A percentile compares a stretch with the other conserved stretches of the same genome.
Conservation (phyloP, 92 coral and sea anemone species). For the Epizoanthus stellaris region DNA sequence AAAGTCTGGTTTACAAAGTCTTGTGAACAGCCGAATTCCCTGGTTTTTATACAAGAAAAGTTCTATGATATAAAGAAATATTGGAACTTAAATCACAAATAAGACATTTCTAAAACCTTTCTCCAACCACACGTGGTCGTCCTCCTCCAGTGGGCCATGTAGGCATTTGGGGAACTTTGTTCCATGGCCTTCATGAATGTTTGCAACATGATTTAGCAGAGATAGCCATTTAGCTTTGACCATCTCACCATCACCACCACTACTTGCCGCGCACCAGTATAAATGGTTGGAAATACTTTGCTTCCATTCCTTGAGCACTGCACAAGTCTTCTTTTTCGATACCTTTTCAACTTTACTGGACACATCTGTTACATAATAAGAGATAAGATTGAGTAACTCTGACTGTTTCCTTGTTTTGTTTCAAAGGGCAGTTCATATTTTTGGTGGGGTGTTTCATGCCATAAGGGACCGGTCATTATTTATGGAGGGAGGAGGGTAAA, state of each 20-base stretch:
- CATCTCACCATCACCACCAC: slow-evolving; percentile 53
- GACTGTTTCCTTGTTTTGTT: too few species aligned
- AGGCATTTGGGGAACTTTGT: too few species aligned
- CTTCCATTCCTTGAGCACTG: slow-evolving; percentile 50
- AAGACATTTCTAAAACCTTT: too few species aligned
- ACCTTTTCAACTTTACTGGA: slow-evolving; percentile 58
- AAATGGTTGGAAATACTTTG: slow-evolving; percentile 57
- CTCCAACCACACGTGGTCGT: too few species aligned
- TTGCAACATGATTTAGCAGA: slow-evolving; percentile 36
- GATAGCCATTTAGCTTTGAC: slow-evolving; percentile 59
- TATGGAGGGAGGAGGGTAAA: too few species aligned
- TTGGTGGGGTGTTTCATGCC: too few species aligned
- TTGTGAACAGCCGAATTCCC: background rate
- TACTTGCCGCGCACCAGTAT: slow-evolving; percentile 67
- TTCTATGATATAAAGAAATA: too few species aligned
- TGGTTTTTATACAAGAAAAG: background rate
- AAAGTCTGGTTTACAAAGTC: too few species aligned
- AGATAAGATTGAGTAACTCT: background rate
- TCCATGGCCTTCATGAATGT: slow-evolving; percentile 48
- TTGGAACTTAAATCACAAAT: too few species aligned
- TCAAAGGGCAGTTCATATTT: too few species aligned
- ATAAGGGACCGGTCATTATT: too few species aligned
- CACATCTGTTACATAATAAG: slow-evolving; percentile 36
- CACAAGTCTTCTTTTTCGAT: slow-evolving; percentile 47
- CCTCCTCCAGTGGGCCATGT: too few species aligned